Conservation (phyloP, 1,140 invertebrate species). For the Zaprionus inermis region DNA sequence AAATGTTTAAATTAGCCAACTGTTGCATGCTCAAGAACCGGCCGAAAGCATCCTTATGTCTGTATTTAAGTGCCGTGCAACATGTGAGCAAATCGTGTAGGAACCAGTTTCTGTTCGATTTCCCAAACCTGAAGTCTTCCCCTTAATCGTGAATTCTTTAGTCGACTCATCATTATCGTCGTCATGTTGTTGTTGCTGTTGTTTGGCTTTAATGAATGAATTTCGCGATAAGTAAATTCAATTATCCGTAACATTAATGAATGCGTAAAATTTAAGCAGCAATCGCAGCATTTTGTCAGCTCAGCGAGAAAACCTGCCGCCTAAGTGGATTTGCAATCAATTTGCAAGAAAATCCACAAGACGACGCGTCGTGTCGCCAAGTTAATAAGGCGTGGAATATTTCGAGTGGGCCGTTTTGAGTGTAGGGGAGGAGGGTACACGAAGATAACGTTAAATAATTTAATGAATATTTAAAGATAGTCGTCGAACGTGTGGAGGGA, state of each 20-base stretch:
- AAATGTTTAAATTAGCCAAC: conserved; percentile 35
- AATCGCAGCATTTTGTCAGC: conserved; percentile 52
- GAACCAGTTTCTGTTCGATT: conserved; percentile 43
- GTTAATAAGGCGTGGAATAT: conserved; percentile 68
- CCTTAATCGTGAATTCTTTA: conserved; percentile 24
- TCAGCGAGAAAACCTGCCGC: conserved; percentile 51
- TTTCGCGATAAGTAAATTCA: conserved; percentile 81
- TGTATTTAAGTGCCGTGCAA: conserved; percentile 37
- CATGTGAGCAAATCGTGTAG: conserved; percentile 2
- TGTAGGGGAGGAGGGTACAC: too few species aligned
- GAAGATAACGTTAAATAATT: conserved; percentile 73
- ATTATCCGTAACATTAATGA: conserved; percentile 79
- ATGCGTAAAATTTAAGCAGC: conserved; percentile 79
- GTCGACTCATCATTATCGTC: conserved; percentile 36
- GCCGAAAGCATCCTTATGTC: conserved; percentile 14
- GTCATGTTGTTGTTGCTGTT: conserved; percentile 19
- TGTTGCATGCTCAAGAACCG: conserved; percentile 14
- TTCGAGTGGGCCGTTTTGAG: conserved; percentile 59
- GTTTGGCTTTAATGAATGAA: conserved; percentile 73
- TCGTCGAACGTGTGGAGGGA: conserved; percentile 13
- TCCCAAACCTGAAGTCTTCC: conserved; percentile 29
- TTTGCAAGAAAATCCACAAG: conserved; percentile 42
- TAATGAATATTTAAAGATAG: conserved; percentile 69
- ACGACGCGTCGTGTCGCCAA: conserved; percentile 17
- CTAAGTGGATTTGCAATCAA: conserved; percentile 73